phyloP scores from a whole-genome alignment of 1,140 invertebrate species.

The Anoplophora glabripennis region DNA sequence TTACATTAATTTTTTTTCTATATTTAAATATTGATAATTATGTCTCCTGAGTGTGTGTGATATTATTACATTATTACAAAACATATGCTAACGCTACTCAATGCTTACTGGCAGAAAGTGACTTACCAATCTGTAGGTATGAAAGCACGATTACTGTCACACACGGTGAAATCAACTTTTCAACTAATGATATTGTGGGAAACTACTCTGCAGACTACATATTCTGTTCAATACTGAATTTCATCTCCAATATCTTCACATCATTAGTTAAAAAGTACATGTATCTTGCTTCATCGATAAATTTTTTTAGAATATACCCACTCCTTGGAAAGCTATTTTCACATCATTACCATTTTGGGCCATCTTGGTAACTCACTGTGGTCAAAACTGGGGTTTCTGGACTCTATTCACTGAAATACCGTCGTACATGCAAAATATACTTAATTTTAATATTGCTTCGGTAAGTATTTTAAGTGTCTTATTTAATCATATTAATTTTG shows the following conservation, averaged over 20 bases:
- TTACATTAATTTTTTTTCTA: no score
- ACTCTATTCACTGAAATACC: constrained; percentile 88
- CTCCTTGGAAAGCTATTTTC: constrained; percentile 74
- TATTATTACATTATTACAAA: no score
- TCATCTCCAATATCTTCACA: no score
- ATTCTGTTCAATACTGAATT: no score
- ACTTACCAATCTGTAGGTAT: not conserved
- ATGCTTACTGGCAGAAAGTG: no score
- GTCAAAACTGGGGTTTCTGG: constrained; percentile 91
- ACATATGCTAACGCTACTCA: no score
- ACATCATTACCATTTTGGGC: constrained; percentile 79
- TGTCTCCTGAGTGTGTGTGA: no score
- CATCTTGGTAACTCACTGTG: constrained; percentile 75
- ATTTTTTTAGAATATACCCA: constrained; percentile 43
- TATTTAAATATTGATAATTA: no score
- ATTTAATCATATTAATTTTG: not conserved
- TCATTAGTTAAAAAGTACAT: no score
- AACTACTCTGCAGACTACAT: no score
- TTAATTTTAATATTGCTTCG: constrained; percentile 68
- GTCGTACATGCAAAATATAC: constrained; percentile 78
- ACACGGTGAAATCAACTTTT: not conserved
- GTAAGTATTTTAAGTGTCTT: not conserved
- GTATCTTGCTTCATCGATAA: no score
- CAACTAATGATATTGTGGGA: constrained; percentile 21
- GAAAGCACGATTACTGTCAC: not conserved